phyloP scores from a whole-genome alignment of 2,113 vertebrate species.

The Cebidichthys violaceus region DNA sequence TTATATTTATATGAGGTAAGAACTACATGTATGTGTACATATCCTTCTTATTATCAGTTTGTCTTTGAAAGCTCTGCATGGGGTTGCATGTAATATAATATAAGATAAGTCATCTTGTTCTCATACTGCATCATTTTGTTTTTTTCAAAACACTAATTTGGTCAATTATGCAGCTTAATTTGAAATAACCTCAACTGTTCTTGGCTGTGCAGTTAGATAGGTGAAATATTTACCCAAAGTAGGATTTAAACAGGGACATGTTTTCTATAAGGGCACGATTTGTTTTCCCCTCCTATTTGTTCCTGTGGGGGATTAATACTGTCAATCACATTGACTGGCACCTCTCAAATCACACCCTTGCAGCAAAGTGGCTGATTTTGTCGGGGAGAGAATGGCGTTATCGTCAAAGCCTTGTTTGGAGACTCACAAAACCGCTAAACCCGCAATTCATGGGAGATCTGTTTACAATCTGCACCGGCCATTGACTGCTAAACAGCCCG shows the following conservation, averaged over 20 bases:
- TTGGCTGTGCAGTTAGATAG: slow-evolving; percentile 62
- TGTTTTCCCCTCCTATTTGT: slow-evolving; percentile 84
- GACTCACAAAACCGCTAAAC: slow-evolving; percentile 86
- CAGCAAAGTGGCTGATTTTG: slow-evolving; percentile 87
- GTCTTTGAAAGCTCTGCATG: slow-evolving; percentile 10
- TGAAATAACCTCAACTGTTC: slow-evolving; percentile 56
- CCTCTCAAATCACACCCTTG: slow-evolving; percentile 85
- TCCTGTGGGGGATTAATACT: slow-evolving; percentile 87
- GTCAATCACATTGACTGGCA: slow-evolving; percentile 87
- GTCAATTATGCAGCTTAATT: slow-evolving; percentile 62
- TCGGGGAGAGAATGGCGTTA: slow-evolving; percentile 84
- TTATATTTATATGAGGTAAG: slow-evolving; percentile 24
- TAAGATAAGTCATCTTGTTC: neutral
- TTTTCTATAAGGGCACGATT: slow-evolving; percentile 82
- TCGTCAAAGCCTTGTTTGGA: slow-evolving; percentile 87
- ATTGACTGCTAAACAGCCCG: slow-evolving; percentile 86
- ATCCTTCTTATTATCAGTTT: slow-evolving; percentile 9
- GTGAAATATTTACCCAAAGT: slow-evolving; percentile 82
- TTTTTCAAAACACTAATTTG: slow-evolving; percentile 56
- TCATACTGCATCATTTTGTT: neutral
- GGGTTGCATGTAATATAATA: neutral
- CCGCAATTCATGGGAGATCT: slow-evolving; percentile 88
- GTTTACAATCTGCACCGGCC: slow-evolving; percentile 86
- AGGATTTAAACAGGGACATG: slow-evolving; percentile 82
- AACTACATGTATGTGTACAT: slow-evolving; percentile 13